These are phyloP conservation scores for Lepeophtheirus nordmannii DNA, from an alignment of 2,888 invertebrate genomes.

Conservation along the genomic window DNA sequence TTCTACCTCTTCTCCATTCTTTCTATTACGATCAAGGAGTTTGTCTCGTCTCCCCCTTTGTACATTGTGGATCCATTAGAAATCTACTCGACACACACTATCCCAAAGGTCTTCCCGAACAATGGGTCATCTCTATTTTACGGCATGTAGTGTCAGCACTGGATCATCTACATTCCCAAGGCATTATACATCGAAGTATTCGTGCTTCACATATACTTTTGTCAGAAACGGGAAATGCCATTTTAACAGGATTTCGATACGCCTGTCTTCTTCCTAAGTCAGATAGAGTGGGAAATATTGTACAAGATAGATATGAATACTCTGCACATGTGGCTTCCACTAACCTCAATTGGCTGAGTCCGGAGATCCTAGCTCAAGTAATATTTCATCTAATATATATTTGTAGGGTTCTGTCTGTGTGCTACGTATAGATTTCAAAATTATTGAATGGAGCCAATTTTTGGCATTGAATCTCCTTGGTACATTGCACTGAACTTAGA, in stretches of 20 bases:
- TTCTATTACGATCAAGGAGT: slow-evolving; percentile 45
- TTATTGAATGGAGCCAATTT: too few relatives aligned
- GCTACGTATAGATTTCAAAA: too few relatives aligned
- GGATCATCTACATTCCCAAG: slow-evolving; percentile 66
- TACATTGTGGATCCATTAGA: slow-evolving; percentile 67
- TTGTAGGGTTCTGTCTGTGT: too few relatives aligned
- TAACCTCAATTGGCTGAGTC: slow-evolving; percentile 77
- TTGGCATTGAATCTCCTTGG: too few relatives aligned
- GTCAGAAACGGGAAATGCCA: slow-evolving; percentile 52
- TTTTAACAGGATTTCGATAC: slow-evolving; percentile 61
- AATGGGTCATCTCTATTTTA: slow-evolving; percentile 59
- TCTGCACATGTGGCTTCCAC: slow-evolving; percentile 53
- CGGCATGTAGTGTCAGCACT: slow-evolving; percentile 61
- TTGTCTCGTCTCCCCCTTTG: slow-evolving; percentile 61
- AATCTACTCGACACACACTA: slow-evolving; percentile 61
- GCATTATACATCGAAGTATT: slow-evolving; percentile 69
- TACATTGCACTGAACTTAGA: too few relatives aligned
- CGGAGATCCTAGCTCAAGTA: slow-evolving; percentile 72
- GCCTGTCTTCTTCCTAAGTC: slow-evolving; percentile 55
- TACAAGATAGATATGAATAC: slow-evolving; percentile 32
- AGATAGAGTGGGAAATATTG: slow-evolving; percentile 46
- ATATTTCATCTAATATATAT: not conserved
- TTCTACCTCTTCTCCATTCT: slow-evolving; percentile 55
- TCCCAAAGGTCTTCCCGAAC: slow-evolving; percentile 59
- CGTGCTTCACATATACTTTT: slow-evolving; percentile 68